A percentile compares a stretch with the other conserved stretches of the same genome.
phyloP scores from a whole-genome alignment of 2,888 invertebrate species.

The Athetis lepigone region DNA sequence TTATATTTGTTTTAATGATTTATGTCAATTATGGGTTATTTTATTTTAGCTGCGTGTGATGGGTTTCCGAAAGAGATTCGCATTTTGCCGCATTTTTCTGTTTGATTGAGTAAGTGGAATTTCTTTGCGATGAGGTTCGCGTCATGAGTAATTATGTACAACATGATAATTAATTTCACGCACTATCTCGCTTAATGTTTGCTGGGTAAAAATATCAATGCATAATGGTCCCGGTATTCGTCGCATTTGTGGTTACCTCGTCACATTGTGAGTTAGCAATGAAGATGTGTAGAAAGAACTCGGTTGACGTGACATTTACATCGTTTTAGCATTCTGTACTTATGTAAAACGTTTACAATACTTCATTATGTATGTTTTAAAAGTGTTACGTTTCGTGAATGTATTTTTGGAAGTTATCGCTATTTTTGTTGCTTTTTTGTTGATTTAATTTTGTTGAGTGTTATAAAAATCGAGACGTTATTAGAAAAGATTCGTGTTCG shows the following conservation, averaged over 20 bases:
- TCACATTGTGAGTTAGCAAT: slow-evolving; percentile 37
- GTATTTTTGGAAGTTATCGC: no score
- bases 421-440: no score
- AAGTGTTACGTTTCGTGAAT: not conserved
- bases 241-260: slow-evolving; percentile 34
- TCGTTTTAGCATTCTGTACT: not conserved
- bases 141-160: slow-evolving; percentile 15
- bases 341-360: not conserved
- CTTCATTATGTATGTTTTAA: not conserved
- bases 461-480: no score
- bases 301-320: slow-evolving; percentile 33
- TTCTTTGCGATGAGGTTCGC: slow-evolving; percentile 8
- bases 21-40: slow-evolving; percentile 19
- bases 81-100: not conserved
- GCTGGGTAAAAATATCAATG: slow-evolving; percentile 35
- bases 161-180: slow-evolving; percentile 44
- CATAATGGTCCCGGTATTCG: slow-evolving; percentile 19
- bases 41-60: slow-evolving; percentile 15
- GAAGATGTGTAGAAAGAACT: slow-evolving; percentile 22
- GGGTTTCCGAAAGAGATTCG: slow-evolving; percentile 19
- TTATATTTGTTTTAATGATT: slow-evolving; percentile 21
- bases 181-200: slow-evolving; percentile 46
- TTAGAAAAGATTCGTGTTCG: no score
- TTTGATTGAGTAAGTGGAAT: slow-evolving; percentile 24
- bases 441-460: no score